Evolutionary conservation across 2,888 invertebrate genomes (phyloP).

Genomic region (Drepana falcataria): DNA sequence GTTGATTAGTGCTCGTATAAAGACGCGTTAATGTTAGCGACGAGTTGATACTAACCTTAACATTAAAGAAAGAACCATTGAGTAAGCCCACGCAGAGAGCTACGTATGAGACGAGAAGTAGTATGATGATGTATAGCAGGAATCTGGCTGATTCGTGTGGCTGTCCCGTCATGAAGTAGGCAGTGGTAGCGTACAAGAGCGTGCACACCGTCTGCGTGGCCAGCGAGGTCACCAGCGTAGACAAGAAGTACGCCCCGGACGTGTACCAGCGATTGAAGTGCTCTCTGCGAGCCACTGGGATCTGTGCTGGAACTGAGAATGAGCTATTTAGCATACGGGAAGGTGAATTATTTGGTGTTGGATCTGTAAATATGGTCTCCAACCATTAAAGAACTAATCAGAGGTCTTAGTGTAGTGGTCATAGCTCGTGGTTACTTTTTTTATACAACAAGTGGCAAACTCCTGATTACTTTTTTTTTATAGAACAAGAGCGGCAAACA

Average conservation of each 20-base stretch:
- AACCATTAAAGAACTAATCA: no score
- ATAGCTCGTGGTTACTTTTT: no score
- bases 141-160: slow-evolving; percentile 87
- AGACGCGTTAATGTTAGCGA: not conserved
- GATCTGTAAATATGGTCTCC: not conserved
- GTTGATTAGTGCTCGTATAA: no score
- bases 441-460: no score
- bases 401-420: no score
- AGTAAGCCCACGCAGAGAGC: slow-evolving; percentile 92
- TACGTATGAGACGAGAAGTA: slow-evolving; percentile 88
- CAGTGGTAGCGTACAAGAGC: slow-evolving; percentile 84
- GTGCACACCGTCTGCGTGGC: slow-evolving; percentile 90
- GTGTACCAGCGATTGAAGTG: slow-evolving; percentile 96
- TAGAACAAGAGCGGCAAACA: no score
- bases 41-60: slow-evolving; percentile 79
- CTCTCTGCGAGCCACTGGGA: slow-evolving; percentile 88
- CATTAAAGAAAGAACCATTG: slow-evolving; percentile 88
- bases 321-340: not conserved
- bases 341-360: slow-evolving; percentile 1
- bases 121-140: slow-evolving; percentile 83
- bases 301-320: slow-evolving; percentile 87
- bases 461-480: no score
- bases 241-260: slow-evolving; percentile 88
- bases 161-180: slow-evolving; percentile 93
- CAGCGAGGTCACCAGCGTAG: slow-evolving; percentile 87